Evolutionary conservation across 2,888 invertebrate species (phyloP).

Genomic region (Spilosoma lubricipeda): DNA sequence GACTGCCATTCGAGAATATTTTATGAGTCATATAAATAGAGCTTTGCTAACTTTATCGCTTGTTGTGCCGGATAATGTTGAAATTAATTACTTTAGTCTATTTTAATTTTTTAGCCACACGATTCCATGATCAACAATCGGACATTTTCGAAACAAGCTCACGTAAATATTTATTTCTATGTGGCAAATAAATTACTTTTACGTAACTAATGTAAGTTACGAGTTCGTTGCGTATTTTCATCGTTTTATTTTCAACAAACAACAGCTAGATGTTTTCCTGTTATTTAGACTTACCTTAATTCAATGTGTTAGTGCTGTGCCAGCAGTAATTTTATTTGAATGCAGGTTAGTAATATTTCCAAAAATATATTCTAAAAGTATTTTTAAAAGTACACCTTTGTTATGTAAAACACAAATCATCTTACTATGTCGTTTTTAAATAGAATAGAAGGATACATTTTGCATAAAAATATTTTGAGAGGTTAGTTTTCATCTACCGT

Average conservation of each 20-base stretch:
- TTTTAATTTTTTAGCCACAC: background rate
- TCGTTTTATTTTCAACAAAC: background rate
- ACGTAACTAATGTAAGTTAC: background rate
- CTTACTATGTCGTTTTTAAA: no score
- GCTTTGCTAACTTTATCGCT: constrained; percentile 20
- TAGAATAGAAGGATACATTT: no score
- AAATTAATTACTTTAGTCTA: constrained; percentile 5
- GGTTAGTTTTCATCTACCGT: background rate
- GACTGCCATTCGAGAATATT: background rate
- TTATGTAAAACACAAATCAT: background rate
- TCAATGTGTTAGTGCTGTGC: background rate
- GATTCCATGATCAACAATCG: background rate
- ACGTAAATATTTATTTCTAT: constrained; percentile 30
- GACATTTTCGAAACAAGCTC: constrained; percentile 17
- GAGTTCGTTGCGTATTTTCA: background rate
- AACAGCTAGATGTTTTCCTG: background rate
- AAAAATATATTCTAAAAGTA: background rate
- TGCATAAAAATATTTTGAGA: background rate
- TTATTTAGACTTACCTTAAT: background rate
- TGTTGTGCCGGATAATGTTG: constrained; percentile 14
- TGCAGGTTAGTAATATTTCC: background rate
- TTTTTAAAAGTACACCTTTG: background rate
- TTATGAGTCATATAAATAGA: background rate
- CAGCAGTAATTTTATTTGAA: background rate
- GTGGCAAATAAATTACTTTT: constrained; percentile 19